A percentile compares a stretch with the other conserved stretches of the same genome.
Evolutionary conservation across 2,888 invertebrate genomes (phyloP).

Genomic region (Cantharis lateralis): DNA sequence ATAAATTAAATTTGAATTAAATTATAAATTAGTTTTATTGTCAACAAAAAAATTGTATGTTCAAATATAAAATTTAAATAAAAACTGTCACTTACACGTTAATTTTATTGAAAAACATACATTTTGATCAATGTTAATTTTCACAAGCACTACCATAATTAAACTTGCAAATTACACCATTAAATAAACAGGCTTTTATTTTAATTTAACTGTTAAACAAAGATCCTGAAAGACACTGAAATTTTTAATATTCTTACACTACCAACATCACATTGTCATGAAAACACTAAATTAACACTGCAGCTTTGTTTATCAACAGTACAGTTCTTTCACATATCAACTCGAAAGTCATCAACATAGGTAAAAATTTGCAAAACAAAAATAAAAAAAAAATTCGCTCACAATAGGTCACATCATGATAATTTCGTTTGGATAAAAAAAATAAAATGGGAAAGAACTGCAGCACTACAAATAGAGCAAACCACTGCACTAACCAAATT

Average conservation of each 20-base stretch:
- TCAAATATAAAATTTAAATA: not conserved
- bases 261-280: not conserved
- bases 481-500: conserved; percentile 28
- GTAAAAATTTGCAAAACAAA: not conserved
- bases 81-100: not conserved
- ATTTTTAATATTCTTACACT: conserved; percentile 21
- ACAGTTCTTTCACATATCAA: conserved; percentile 39
- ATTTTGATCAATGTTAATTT: not conserved
- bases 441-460: conserved; percentile 40
- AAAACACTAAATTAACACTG: not conserved
- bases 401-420: conserved; percentile 18
- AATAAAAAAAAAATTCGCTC: not conserved
- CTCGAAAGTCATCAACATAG: conserved; percentile 5
- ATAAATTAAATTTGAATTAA: not conserved
- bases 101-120: not conserved
- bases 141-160: not conserved
- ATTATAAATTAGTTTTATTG: not conserved
- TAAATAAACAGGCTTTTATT: not conserved
- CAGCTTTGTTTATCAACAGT: conserved; percentile 27
- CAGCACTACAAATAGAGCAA: conserved; percentile 31
- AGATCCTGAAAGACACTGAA: conserved; percentile 14
- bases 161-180: not conserved
- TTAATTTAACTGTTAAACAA: not conserved
- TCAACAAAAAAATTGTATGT: not conserved
- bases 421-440: conserved; percentile 16